Percentiles rank a stretch among this genome's conserved stretches.
These are phyloP conservation scores for Protobothrops flavoviridis DNA, from an alignment of 2,113 vertebrate genomes.

Conservation along the genomic window DNA sequence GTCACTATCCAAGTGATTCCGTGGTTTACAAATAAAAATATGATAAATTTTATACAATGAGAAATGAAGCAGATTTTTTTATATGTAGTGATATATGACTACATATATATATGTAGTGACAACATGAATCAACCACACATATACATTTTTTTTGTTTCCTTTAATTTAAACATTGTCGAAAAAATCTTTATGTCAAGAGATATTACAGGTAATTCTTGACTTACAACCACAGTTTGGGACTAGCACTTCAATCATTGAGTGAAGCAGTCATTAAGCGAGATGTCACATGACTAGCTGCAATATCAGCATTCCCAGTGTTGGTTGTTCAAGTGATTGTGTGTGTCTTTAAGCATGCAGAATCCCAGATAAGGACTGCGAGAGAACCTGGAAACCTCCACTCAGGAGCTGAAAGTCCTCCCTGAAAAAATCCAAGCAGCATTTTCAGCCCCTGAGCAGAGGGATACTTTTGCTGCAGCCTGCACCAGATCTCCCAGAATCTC, in stretches of 20 bases:
- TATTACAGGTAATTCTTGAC: not conserved
- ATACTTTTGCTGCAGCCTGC: too few species aligned
- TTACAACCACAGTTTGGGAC: not conserved
- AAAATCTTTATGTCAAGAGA: not conserved
- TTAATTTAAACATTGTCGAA: not conserved
- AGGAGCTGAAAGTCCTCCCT: too few species aligned
- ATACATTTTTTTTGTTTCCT: not conserved
- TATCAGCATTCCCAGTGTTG: too few species aligned
- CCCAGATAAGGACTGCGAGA: too few species aligned
- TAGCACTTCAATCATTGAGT: not conserved
- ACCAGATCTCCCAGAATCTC: too few species aligned
- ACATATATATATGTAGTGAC: too few species aligned
- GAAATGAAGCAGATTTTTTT: not conserved
- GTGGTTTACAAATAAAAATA: not conserved
- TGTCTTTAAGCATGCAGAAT: too few species aligned
- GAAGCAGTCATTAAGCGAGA: not conserved
- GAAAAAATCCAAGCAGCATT: too few species aligned
- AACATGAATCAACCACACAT: not conserved
- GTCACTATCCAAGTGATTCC: not conserved
- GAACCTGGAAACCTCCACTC: too few species aligned
- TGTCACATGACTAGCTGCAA: not conserved
- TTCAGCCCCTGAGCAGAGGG: too few species aligned
- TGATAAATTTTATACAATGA: slow-evolving; percentile 2
- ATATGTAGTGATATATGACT: not conserved
- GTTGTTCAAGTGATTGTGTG: too few species aligned